Evolutionary conservation across 2,113 vertebrate genomes (phyloP).

Genomic region (Albula goreensis): DNA sequence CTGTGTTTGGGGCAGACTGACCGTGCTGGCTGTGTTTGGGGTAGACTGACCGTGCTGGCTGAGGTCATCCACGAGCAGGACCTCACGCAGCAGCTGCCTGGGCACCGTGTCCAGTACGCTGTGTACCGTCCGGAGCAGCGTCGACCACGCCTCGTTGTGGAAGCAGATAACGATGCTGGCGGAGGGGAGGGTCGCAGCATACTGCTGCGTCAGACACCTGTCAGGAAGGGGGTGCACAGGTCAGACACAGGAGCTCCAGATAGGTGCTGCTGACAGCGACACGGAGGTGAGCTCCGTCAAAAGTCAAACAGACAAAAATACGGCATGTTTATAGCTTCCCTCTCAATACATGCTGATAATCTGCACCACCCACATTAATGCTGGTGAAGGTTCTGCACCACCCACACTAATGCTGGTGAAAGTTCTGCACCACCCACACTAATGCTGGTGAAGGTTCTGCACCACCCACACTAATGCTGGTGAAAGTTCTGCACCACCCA

Average conservation of each 20-base stretch:
- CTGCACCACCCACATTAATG: no score
- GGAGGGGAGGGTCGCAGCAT: conserved; percentile 69
- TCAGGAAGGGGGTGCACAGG: neutral
- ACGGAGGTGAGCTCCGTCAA: neutral
- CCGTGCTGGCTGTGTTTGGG: no score
- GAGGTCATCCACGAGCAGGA: conserved; percentile 84
- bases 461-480: no score
- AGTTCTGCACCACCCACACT: no score
- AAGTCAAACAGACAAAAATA: no score
- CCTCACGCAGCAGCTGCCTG: conserved; percentile 71
- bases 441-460: neutral
- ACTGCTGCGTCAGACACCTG: conserved; percentile 76
- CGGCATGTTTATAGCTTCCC: no score
- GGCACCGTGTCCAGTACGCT: conserved; percentile 79
- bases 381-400: no score
- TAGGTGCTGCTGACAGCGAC: neutral
- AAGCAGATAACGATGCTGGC: conserved; percentile 84
- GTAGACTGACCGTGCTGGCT: conserved; percentile 74
- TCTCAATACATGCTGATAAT: no score
- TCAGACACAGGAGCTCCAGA: neutral
- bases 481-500: no score
- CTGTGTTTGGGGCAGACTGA: no score
- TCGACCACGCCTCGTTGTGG: conserved; percentile 82
- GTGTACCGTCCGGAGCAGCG: conserved; percentile 81
- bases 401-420: neutral